A percentile compares a stretch with the other conserved stretches of the same genome.
phyloP scores from a whole-genome alignment of 2,113 vertebrate species.

The Thinocorus orbignyianus region DNA sequence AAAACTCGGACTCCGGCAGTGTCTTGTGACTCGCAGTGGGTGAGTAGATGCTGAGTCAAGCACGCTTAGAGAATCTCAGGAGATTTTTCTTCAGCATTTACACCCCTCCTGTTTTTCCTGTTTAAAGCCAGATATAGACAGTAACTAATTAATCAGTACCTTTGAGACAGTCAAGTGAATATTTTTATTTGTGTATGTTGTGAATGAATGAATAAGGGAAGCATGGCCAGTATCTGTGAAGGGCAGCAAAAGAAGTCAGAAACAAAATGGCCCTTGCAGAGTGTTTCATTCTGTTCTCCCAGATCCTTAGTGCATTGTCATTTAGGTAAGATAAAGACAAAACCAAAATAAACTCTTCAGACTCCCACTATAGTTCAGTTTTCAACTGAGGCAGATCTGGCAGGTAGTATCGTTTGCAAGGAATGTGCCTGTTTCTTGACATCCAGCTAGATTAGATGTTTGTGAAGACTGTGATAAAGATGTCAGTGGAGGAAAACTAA shows the following conservation, averaged over 20 bases:
- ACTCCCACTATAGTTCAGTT: neutral
- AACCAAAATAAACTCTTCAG: neutral
- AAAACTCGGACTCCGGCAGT: constrained; percentile 95
- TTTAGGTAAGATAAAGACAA: neutral
- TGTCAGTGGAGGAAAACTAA: neutral
- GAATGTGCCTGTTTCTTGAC: constrained; percentile 1
- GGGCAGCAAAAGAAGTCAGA: neutral
- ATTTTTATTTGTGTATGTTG: neutral
- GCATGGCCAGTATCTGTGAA: rapidly evolving
- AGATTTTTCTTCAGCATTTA: neutral
- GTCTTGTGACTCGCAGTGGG: constrained; percentile 96
- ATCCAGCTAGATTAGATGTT: constrained; percentile 23
- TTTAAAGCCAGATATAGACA: neutral
- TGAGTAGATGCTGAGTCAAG: constrained; percentile 59
- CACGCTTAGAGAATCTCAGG: neutral
- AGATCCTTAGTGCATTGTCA: neutral
- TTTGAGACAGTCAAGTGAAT: neutral
- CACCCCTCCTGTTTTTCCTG: neutral
- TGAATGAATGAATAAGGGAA: neutral
- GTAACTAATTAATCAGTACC: neutral
- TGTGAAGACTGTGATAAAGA: neutral
- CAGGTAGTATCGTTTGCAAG: constrained; percentile 6
- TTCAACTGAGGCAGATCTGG: constrained; percentile 59
- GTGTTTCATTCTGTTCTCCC: neutral
- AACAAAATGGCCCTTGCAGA: neutral